phyloP scores from a whole-genome alignment of 2,113 vertebrate genomes.

The Coreoperca whiteheadi region DNA sequence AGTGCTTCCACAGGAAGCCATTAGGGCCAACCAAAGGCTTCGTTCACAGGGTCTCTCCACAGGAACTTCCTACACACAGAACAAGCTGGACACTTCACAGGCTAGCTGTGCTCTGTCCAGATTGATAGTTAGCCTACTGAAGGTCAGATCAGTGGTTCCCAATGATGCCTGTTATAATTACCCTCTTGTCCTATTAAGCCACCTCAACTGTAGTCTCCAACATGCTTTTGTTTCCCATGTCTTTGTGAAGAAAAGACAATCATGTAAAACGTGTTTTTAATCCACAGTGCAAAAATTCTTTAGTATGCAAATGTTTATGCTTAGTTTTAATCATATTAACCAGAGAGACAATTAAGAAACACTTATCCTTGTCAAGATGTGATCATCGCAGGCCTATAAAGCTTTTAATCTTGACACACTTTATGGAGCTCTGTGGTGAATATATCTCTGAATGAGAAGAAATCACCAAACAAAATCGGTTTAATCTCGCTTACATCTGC shows the following conservation, averaged over 20 bases:
- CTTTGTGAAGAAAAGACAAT: constrained; percentile 21
- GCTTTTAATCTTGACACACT: constrained; percentile 47
- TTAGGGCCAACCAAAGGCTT: constrained; percentile 61
- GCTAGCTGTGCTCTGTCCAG: constrained; percentile 19
- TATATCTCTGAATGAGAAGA: constrained; percentile 52
- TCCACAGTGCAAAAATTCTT: background rate
- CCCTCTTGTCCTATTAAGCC: background rate
- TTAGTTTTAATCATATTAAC: constrained; percentile 26
- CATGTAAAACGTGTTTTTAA: background rate
- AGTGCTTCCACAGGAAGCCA: constrained; percentile 78
- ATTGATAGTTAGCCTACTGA: constrained; percentile 8
- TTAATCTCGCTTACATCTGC: constrained; percentile 72
- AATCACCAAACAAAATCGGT: constrained; percentile 63
- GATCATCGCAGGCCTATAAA: constrained; percentile 33
- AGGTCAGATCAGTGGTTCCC: constrained; percentile 38
- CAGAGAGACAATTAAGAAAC: constrained; percentile 29
- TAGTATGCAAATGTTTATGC: constrained; percentile 19
- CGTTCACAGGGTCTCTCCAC: constrained; percentile 63
- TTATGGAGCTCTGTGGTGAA: constrained; percentile 35
- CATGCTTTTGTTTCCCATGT: constrained; percentile 5
- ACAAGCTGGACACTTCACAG: constrained; percentile 46
- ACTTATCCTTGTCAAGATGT: constrained; percentile 20
- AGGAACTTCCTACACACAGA: constrained; percentile 74
- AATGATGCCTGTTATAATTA: constrained; percentile 7
- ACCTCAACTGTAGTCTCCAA: background rate